A percentile compares a stretch with the other conserved stretches of the same genome.
Evolutionary conservation across 2,888 invertebrate genomes (phyloP).

Genomic region (Gandaritis pyraliata): DNA sequence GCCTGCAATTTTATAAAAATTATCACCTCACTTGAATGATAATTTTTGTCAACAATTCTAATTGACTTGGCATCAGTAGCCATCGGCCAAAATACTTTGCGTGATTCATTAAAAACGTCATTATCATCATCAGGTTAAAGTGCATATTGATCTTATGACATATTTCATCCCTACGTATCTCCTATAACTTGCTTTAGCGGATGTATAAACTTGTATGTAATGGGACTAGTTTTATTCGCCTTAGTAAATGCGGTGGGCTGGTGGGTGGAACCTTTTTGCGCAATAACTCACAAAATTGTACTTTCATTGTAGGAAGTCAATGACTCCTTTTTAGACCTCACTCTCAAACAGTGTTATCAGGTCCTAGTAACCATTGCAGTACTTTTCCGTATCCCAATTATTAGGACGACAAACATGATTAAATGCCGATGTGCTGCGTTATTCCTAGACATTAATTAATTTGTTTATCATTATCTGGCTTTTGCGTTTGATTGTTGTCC

Average conservation of each 20-base stretch:
- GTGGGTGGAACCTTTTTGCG: no score
- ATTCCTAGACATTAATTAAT: conserved; percentile 31
- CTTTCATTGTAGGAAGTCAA: not conserved
- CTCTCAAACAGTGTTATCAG: conserved; percentile 21
- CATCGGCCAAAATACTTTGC: conserved; percentile 7
- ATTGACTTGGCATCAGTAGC: conserved; percentile 21
- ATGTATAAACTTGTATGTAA: no score
- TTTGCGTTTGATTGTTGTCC: conserved; percentile 26
- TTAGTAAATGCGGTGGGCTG: no score
- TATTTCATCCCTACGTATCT: not conserved
- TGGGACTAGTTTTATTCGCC: no score
- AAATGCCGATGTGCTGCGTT: conserved; percentile 28
- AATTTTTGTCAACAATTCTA: conserved; percentile 10
- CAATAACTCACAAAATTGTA: no score
- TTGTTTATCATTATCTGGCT: conserved; percentile 30
- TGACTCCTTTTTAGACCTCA: conserved; percentile 6
- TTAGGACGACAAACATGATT: conserved; percentile 35
- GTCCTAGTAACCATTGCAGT: conserved; percentile 31
- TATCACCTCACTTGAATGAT: no score
- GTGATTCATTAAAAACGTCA: conserved; percentile 1
- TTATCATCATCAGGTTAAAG: conserved; percentile 12
- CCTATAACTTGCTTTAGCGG: no score
- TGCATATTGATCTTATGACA: conserved; percentile 1
- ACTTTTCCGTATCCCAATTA: conserved; percentile 48
- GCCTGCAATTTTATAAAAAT: no score